A percentile compares a stretch with the other conserved stretches of the same genome.
phyloP scores from a whole-genome alignment of 1,140 invertebrate genomes.

The Mercenaria mercenaria region DNA sequence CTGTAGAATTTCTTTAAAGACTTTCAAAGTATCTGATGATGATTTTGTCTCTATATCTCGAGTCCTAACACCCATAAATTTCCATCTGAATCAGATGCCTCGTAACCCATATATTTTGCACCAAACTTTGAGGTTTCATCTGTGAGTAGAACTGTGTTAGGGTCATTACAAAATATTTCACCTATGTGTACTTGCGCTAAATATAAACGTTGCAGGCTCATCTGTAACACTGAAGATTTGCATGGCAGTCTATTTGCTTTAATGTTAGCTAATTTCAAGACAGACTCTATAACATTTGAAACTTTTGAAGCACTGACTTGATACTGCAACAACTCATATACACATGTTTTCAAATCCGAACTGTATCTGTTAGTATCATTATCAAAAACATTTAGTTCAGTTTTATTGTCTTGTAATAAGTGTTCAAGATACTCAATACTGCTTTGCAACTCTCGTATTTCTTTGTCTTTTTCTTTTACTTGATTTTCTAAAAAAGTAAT shows the following conservation, averaged over 20 bases:
- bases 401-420: neutral
- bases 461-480: slow-evolving; percentile 17
- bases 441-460: slow-evolving; percentile 9
- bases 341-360: slow-evolving; percentile 32
- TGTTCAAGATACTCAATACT: slow-evolving; percentile 21
- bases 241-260: slow-evolving; percentile 38
- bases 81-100: slow-evolving; percentile 34
- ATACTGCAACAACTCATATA: slow-evolving; percentile 40
- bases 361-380: slow-evolving; percentile 30
- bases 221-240: slow-evolving; percentile 23
- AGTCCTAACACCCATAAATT: slow-evolving; percentile 43
- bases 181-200: slow-evolving; percentile 22
- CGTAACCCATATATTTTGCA: slow-evolving; percentile 47
- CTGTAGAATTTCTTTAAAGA: slow-evolving; percentile 40
- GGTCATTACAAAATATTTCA: slow-evolving; percentile 47
- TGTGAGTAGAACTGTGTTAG: slow-evolving; percentile 23
- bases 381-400: slow-evolving; percentile 5
- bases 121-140: slow-evolving; percentile 53
- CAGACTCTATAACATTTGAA: slow-evolving; percentile 1
- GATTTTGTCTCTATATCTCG: slow-evolving; percentile 52
- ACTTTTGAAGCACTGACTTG: slow-evolving; percentile 55
- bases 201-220: slow-evolving; percentile 40
- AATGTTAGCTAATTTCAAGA: slow-evolving; percentile 10
- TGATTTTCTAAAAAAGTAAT: slow-evolving; percentile 19
- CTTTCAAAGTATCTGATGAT: slow-evolving; percentile 39